These are phyloP conservation scores for Whitmania pigra DNA, from an alignment of 1,140 invertebrate genomes.

Conservation along the genomic window DNA sequence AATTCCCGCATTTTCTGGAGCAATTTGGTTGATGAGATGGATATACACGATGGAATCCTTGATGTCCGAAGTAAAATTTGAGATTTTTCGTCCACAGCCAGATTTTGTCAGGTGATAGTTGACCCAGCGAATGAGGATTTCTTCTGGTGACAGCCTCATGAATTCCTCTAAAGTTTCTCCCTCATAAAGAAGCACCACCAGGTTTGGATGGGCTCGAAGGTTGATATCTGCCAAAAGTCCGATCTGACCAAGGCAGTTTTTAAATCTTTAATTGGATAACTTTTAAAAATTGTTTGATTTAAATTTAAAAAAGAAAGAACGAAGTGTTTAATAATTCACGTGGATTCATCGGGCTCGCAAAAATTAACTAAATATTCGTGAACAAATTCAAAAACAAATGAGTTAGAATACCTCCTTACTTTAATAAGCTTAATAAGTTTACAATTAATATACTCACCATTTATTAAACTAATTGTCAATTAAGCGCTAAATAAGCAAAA, in stretches of 20 bases:
- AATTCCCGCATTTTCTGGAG: constrained; percentile 69
- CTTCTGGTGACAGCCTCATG: constrained; percentile 87
- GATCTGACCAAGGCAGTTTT: constrained; percentile 48
- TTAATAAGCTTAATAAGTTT: too few species aligned
- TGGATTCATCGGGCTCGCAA: too few species aligned
- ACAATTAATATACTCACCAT: too few species aligned
- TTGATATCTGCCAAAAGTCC: constrained; percentile 97
- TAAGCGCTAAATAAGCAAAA: too few species aligned
- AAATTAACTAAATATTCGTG: too few species aligned
- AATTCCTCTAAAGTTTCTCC: constrained; percentile 91
- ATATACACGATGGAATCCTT: constrained; percentile 88
- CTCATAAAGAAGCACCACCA: constrained; percentile 67
- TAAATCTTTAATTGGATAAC: too few species aligned
- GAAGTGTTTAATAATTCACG: too few species aligned
- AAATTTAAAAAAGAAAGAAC: constrained; percentile 8
- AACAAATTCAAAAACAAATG: too few species aligned
- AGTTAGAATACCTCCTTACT: too few species aligned
- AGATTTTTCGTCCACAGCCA: constrained; percentile 51
- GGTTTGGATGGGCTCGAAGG: constrained; percentile 83
- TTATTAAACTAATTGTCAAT: too few species aligned
- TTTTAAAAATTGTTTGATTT: too few species aligned
- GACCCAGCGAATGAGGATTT: constrained; percentile 78
- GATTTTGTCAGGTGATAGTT: constrained; percentile 83
- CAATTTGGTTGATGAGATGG: constrained; percentile 85
- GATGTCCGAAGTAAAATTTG: constrained; percentile 89